Percentiles rank a stretch among this genome's conserved stretches.
Evolutionary conservation across 2,888 invertebrate species (phyloP).

Genomic region (Drosophila longiperda): DNA sequence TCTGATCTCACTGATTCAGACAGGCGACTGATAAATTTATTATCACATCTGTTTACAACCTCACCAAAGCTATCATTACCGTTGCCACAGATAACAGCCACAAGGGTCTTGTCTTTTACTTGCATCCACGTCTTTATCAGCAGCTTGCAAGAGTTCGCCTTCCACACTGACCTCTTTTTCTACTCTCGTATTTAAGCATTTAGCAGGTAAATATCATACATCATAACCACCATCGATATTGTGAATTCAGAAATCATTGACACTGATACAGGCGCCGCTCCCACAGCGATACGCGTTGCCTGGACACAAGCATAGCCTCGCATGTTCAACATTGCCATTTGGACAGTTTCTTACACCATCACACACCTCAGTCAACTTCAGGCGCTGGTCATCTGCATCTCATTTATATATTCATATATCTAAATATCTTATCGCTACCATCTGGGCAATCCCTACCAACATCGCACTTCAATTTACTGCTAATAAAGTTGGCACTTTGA

Average conservation of each 20-base stretch:
- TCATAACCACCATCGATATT: conserved; percentile 45
- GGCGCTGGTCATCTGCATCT: neutral
- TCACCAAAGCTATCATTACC: conserved; percentile 11
- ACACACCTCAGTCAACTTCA: conserved; percentile 54
- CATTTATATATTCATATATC: too few species aligned
- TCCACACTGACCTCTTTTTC: neutral
- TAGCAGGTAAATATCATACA: conserved; percentile 26
- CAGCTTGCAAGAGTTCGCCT: neutral
- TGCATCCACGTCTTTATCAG: neutral
- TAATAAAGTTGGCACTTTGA: neutral
- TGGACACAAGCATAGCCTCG: conserved; percentile 58
- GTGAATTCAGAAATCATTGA: conserved; percentile 18
- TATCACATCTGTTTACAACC: conserved; percentile 20
- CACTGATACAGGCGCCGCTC: conserved; percentile 63
- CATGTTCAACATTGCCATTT: conserved; percentile 69
- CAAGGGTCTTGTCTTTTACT: conserved; percentile 16
- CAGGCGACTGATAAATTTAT: conserved; percentile 2
- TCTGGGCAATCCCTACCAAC: conserved; percentile 28
- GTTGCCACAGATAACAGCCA: conserved; percentile 16
- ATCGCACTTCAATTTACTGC: conserved; percentile 18
- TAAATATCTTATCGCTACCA: conserved; percentile 38
- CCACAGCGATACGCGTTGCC: conserved; percentile 73
- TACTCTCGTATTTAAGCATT: conserved; percentile 1
- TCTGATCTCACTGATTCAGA: conserved; percentile 15
- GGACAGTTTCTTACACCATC: conserved; percentile 68